Conservation (phyloP, 2,797 vertebrate species). For the Hippoglossus hippoglossus region DNA sequence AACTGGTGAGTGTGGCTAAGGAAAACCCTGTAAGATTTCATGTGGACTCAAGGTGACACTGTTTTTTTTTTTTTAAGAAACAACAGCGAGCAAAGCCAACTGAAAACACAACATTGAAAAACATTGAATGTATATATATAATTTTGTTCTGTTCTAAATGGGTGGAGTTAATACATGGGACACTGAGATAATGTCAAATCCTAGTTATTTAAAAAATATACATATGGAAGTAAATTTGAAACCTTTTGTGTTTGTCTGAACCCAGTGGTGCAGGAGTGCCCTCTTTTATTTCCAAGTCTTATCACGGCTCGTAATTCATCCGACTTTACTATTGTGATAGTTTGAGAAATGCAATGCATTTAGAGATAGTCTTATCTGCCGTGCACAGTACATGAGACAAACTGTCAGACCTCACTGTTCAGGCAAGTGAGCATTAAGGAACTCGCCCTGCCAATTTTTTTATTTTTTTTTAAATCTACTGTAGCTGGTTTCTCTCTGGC, state of each 20-base stretch:
- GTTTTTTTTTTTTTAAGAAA: neutral
- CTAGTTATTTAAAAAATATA: too few relatives aligned
- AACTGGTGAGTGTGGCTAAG: slow-evolving; percentile 13
- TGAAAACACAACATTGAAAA: neutral
- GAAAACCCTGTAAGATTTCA: slow-evolving; percentile 30
- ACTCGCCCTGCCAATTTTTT: neutral
- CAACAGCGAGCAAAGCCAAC: neutral
- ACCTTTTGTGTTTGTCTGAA: too few relatives aligned
- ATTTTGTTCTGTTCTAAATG: too few relatives aligned
- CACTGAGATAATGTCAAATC: too few relatives aligned
- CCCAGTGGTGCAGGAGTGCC: too few relatives aligned
- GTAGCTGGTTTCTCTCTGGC: slow-evolving; percentile 15
- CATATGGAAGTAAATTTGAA: too few relatives aligned
- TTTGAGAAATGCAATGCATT: slow-evolving; percentile 12
- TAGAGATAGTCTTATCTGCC: slow-evolving; percentile 33
- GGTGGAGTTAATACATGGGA: too few relatives aligned
- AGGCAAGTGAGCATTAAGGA: slow-evolving; percentile 1
- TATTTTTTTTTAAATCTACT: neutral
- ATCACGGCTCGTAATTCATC: slow-evolving; percentile 10
- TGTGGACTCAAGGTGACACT: neutral
- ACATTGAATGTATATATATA: too few relatives aligned
- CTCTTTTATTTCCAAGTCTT: neutral
- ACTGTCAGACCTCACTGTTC: neutral
- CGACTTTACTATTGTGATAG: slow-evolving; percentile 6
- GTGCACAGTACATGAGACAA: slow-evolving; percentile 17